A percentile compares a stretch with the other conserved stretches of the same genome.
Evolutionary conservation across 2,888 invertebrate species (phyloP).

Genomic region (Machimus rusticus): DNA sequence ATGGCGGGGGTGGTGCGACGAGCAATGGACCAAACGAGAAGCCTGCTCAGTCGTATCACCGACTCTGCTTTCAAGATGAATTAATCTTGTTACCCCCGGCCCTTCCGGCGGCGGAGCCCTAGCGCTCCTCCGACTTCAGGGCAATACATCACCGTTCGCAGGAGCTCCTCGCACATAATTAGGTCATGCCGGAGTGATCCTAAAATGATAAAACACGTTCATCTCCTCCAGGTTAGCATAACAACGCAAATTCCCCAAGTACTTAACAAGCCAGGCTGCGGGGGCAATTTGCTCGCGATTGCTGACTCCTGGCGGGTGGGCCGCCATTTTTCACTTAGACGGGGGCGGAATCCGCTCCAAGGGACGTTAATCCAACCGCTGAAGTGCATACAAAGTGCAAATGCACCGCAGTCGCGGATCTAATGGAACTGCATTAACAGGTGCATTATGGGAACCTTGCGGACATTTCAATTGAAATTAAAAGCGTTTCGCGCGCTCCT

Average conservation of each 20-base stretch:
- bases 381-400: not conserved
- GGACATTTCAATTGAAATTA: slow-evolving; percentile 1
- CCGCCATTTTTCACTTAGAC: not conserved
- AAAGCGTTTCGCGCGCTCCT: not conserved
- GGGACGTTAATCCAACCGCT: slow-evolving; percentile 12
- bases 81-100: slow-evolving; percentile 1
- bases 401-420: not conserved
- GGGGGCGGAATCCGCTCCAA: not conserved
- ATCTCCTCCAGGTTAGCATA: slow-evolving; percentile 31
- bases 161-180: slow-evolving; percentile 3
- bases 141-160: slow-evolving; percentile 24
- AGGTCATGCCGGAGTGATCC: slow-evolving; percentile 35
- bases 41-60: not conserved
- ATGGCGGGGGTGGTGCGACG: not conserved
- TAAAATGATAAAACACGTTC: slow-evolving; percentile 39
- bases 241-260: slow-evolving; percentile 28
- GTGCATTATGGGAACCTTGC: slow-evolving; percentile 4
- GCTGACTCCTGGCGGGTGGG: not conserved
- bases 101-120: not conserved
- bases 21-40: not conserved
- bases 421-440: slow-evolving; percentile 32
- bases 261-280: slow-evolving; percentile 15
- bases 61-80: slow-evolving; percentile 2
- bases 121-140: not conserved
- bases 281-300: slow-evolving; percentile 15